Evolutionary conservation across 1,140 invertebrate genomes (phyloP), one percentile per base, ranked within the genome.

Genomic region (Euwallacea fornicatus): DNA sequence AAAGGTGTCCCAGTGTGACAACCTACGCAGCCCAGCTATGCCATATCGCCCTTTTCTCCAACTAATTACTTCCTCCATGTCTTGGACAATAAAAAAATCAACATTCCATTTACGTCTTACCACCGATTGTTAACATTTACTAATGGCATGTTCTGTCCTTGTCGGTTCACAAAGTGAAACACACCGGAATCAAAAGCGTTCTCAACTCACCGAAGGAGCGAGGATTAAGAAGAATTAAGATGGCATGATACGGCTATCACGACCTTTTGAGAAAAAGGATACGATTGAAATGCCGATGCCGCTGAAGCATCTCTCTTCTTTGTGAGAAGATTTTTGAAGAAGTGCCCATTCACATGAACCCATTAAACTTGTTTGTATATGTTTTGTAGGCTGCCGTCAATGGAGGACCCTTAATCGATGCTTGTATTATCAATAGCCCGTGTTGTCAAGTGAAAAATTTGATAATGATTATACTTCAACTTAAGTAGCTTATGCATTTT

Each of bases 291-390:
- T 46, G 44, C 55, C 56, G 66, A 59, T 43, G 55, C 58, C 55
- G 66, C 55, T 9, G 61, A 42, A 42, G 59, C 8, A 61, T 7
- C 61, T 44, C n/a, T 46, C 64, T 50, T 47, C 50, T 59, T 43
- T 68, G 66, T 59, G 66, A 66, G 64, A 58, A 44, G n/a, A 66
- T 33, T 68, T 66, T 59, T 68, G 56, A 68, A 68, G 66, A 68
- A 68, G 66, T 43, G 56, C 58, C 66, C 66, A 68, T 68, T 68
- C 66, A 68, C 43, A 60, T 65, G 50, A 9, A 33, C 55, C 66
- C 56, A 68, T 68, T 68, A 68, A 68, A 68, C 53, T 68, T 68
- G 66, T 68, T 68, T 68, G 66, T 68, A 41, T 60, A 59, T 68
- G 66, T 68, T 68, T 47, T 60, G 46, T 65, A 41, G 33, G 63